phyloP scores from a whole-genome alignment of 2,113 vertebrate species.

The Steatornis caripensis region DNA sequence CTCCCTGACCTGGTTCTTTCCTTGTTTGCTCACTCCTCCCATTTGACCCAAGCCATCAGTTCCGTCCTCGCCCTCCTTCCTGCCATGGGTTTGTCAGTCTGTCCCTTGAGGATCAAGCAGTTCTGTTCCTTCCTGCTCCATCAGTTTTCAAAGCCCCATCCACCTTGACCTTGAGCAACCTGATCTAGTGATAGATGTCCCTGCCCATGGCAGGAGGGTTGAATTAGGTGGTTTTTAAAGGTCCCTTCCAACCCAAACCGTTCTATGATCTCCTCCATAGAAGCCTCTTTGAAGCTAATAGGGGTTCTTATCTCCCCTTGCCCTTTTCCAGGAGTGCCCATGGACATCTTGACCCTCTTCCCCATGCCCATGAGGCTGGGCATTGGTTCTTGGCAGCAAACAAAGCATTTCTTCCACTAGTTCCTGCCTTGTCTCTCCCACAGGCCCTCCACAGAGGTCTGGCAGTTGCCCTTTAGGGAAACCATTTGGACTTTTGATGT shows the following conservation, averaged over 20 bases:
- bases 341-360: not conserved
- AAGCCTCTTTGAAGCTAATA: not conserved
- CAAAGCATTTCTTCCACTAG: not conserved
- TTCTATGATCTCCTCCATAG: not conserved
- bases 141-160: too few species aligned
- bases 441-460: not conserved
- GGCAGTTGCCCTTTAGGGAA: not conserved
- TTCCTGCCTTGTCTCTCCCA: not conserved
- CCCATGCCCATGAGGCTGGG: accelerated
- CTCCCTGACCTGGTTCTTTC: not conserved
- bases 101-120: not conserved
- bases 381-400: not conserved
- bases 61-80: not conserved
- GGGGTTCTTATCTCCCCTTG: not conserved
- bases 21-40: not conserved
- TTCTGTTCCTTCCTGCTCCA: not conserved
- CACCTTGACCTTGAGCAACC: too few species aligned
- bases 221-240: not conserved
- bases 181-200: not conserved
- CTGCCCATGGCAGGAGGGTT: not conserved
- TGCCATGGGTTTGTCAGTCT: not conserved
- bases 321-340: not conserved
- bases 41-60: not conserved
- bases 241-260: not conserved
- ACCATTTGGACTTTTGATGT: not conserved